Percentiles rank a stretch among this genome's conserved stretches.
Conservation (phyloP, 2,797 vertebrate genomes). For the Calcarius lapponicus region DNA sequence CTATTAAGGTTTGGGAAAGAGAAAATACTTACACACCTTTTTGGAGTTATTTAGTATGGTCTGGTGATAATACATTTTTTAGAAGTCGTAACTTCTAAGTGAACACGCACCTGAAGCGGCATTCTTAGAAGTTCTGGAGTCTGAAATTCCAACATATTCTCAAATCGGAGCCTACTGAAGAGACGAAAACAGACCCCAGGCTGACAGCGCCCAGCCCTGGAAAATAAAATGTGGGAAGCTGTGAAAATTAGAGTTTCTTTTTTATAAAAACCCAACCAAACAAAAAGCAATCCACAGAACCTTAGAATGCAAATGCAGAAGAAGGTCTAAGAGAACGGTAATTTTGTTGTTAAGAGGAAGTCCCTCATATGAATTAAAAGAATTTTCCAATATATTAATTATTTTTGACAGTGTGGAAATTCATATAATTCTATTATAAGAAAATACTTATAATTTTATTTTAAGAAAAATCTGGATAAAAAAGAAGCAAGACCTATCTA, state of each 20-base stretch:
- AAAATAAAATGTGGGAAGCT: constrained; percentile 51
- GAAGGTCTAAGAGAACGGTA: neutral
- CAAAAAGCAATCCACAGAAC: neutral
- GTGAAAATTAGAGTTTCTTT: neutral
- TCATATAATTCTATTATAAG: too few relatives aligned
- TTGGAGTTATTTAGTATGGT: neutral
- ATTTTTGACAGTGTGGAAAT: neutral
- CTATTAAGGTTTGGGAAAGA: neutral
- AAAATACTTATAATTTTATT: neutral
- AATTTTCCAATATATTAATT: neutral
- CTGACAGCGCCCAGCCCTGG: constrained; percentile 91
- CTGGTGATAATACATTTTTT: neutral
- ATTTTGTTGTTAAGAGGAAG: neutral
- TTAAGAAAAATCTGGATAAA: neutral
- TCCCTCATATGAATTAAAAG: neutral
- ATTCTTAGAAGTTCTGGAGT: constrained; percentile 92
- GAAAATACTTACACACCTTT: neutral
- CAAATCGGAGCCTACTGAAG: constrained; percentile 88
- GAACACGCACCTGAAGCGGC: constrained; percentile 88
- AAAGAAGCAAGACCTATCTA: neutral
- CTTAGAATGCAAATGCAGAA: neutral
- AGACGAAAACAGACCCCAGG: constrained; percentile 93
- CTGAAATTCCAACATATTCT: constrained; percentile 93
- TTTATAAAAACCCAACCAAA: neutral
- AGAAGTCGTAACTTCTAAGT: neutral